Base-by-base conservation (phyloP, 2,888 invertebrate genomes). In the Athrips mouffetella region DNA sequence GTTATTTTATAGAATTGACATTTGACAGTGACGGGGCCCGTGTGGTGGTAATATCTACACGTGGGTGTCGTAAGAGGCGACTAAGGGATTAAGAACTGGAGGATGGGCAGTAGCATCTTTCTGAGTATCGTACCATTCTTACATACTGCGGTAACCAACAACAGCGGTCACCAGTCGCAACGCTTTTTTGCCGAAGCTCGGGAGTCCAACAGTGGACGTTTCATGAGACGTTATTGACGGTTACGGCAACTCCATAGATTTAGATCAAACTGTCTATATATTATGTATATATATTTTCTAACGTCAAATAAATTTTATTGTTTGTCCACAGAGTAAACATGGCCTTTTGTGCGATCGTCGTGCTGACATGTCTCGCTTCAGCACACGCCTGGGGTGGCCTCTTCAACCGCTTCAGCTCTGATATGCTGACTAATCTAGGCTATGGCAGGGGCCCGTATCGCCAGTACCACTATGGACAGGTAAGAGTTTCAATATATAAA, bases 331-430 rank as follows among this genome's bases (percentile, higher is more conserved):
- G 83, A 48, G 60, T 63, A 62, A 73, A 70, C 54, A 82, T 86
- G 80, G 68, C 75, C 15, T 50, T 75, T 52, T 73, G 76, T 64
- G 72, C 76, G 20, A 54, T 85, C 47, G 62, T 86, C 54, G 57
- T 83, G 52, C 55, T 86, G 51, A 80, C 82, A 18, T 67, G 73
- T 49, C 58, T 80, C 45, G 76, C 76, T 8, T 68, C 76, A 0
- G 74, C 77, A 46, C 86, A 91, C 57, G 94, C 92, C 30, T 95
- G 94, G 95, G 94, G 94, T 15, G 95, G 94, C 0, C 89, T 94
- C 20, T 96, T 95, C 86, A 96, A 95, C 80, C 91, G 96, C 57
- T 95, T 95, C 85, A 94, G 94, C 66, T 94, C 95, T n/a, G 94
- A 95, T 73, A 93, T 94, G 93, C 83, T 95, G 35, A 92, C 93